Evolutionary conservation across 1,140 invertebrate species (phyloP).

Genomic region (Proales similis): DNA sequence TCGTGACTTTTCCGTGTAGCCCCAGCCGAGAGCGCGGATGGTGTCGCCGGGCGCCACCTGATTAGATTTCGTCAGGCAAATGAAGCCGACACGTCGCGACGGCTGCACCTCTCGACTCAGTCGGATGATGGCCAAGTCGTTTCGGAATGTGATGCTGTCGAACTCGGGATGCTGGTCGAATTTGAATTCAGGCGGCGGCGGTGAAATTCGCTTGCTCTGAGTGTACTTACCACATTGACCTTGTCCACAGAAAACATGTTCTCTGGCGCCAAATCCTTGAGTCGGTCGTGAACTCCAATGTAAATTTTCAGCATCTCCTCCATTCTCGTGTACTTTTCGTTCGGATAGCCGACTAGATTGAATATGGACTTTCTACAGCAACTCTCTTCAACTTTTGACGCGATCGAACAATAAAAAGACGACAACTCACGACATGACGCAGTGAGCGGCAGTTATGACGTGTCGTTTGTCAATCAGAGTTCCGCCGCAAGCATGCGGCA

Average conservation of each 20-base stretch:
- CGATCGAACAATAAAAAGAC: not conserved
- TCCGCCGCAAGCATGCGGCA: conserved; percentile 39
- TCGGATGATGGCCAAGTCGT: conserved; percentile 31
- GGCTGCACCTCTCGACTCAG: not conserved
- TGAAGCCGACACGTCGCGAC: not conserved
- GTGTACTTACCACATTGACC: conserved; percentile 25
- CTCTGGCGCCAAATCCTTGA: not conserved
- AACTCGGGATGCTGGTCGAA: conserved; percentile 19
- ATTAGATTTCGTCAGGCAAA: conserved; percentile 13
- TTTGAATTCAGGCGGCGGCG: too few relatives aligned
- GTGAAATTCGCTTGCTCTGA: too few relatives aligned
- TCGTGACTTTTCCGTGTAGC: conserved; percentile 30
- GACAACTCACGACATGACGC: conserved; percentile 33
- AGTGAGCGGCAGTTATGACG: conserved; percentile 42
- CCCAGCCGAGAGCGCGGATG: conserved; percentile 29
- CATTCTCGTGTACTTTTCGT: conserved; percentile 2
- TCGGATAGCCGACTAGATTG: conserved; percentile 22
- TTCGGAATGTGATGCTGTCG: conserved; percentile 22
- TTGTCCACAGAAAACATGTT: conserved; percentile 22
- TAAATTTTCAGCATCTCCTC: conserved; percentile 34
- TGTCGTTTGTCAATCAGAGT: conserved; percentile 40
- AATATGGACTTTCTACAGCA: conserved; percentile 28
- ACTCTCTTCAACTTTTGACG: not conserved
- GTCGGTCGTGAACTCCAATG: conserved; percentile 27
- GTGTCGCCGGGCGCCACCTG: conserved; percentile 27